Conservation (phyloP, 2,113 vertebrate genomes). For the Microcebus griseorufus region DNA sequence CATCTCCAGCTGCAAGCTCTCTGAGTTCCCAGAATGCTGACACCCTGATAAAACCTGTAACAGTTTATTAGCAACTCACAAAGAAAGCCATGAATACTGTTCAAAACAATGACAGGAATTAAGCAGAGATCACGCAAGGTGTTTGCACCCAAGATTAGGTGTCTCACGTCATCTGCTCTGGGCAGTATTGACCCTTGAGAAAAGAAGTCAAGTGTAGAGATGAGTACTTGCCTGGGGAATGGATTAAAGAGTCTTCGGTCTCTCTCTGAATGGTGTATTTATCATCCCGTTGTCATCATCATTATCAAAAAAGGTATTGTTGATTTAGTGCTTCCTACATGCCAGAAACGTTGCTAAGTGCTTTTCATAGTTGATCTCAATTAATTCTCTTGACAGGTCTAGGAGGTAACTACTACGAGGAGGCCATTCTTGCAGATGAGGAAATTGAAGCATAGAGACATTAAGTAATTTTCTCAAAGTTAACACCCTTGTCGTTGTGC, state of each 20-base stretch:
- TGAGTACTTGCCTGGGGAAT: neutral
- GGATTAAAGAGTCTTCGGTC: neutral
- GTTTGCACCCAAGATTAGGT: neutral
- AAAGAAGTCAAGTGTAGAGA: neutral
- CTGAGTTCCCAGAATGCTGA: neutral
- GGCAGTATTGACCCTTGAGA: neutral
- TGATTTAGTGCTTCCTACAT: conserved; percentile 4
- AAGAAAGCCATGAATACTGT: neutral
- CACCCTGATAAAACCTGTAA: neutral
- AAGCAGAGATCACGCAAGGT: neutral
- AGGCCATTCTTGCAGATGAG: neutral
- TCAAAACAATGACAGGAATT: neutral
- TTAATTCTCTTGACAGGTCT: neutral
- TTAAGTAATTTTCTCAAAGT: neutral
- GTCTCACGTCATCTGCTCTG: neutral
- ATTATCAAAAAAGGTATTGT: neutral
- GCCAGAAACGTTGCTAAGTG: neutral
- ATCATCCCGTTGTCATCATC: neutral
- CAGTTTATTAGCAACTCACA: neutral
- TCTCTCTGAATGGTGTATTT: neutral
- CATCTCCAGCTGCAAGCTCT: neutral
- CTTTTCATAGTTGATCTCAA: neutral
- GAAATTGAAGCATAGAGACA: neutral
- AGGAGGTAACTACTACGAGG: neutral
- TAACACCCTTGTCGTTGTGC: neutral